Conservation (phyloP, 2,113 vertebrate species). For the Platycercus adscitus region DNA sequence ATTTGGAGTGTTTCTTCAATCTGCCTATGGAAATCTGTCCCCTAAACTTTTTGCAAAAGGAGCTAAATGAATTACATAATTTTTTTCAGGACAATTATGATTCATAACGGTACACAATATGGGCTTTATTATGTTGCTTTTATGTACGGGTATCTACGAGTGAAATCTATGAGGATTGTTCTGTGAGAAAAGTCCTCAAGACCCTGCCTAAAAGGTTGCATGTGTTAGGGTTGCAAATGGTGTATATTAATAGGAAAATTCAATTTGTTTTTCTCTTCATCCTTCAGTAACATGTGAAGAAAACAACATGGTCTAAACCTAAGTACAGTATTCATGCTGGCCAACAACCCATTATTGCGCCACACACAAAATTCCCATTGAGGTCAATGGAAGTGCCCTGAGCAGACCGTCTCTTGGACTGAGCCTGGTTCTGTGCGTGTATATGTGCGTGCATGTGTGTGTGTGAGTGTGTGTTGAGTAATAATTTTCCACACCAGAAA, state of each 20-base stretch:
- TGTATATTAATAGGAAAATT: slow-evolving; percentile 34
- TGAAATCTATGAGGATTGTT: neutral
- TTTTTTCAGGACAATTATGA: neutral
- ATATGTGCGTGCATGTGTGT: neutral
- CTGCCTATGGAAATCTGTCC: neutral
- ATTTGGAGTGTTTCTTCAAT: neutral
- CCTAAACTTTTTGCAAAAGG: neutral
- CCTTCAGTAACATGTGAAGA: slow-evolving; percentile 16
- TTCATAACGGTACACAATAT: neutral
- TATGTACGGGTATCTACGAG: neutral
- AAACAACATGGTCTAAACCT: slow-evolving; percentile 30
- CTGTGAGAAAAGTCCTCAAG: slow-evolving; percentile 26
- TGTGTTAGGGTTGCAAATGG: slow-evolving; percentile 18
- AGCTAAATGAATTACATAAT: neutral
- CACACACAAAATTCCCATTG: slow-evolving; percentile 45
- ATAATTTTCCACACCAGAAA: slow-evolving; percentile 14
- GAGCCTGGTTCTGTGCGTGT: neutral
- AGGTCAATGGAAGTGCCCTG: slow-evolving; percentile 50
- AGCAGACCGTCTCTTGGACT: neutral
- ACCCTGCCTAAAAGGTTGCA: neutral
- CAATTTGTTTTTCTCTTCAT: slow-evolving; percentile 43
- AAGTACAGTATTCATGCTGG: neutral
- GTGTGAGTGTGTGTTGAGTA: neutral
- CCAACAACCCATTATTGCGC: neutral
- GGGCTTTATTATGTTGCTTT: slow-evolving; percentile 16